Percentiles rank a stretch among this genome's conserved stretches.
Conservation (phyloP, 2,113 vertebrate species). For the Oxyruncus cristatus region DNA sequence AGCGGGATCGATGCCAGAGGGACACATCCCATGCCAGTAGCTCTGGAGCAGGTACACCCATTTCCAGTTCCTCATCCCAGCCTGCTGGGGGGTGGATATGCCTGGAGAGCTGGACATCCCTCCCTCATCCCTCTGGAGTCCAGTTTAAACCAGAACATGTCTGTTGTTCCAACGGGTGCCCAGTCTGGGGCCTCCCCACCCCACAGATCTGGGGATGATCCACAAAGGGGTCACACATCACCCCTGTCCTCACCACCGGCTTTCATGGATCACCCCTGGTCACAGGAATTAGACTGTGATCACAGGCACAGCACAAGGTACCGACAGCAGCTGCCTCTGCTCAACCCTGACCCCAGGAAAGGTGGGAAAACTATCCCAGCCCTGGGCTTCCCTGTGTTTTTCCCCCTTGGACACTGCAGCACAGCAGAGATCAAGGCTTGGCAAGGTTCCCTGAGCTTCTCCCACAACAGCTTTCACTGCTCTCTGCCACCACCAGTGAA, state of each 20-base stretch:
- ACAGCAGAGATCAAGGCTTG: neutral
- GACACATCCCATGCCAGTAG: neutral
- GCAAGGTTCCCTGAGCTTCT: neutral
- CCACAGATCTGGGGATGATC: accelerated
- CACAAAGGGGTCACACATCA: accelerated
- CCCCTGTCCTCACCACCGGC: neutral
- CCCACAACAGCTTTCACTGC: accelerated
- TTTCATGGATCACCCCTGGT: neutral
- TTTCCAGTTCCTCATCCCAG: neutral
- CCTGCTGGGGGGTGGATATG: neutral
- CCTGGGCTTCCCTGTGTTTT: neutral
- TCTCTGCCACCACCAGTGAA: accelerated
- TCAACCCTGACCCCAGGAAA: neutral
- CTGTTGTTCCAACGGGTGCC: neutral
- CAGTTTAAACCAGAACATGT: neutral
- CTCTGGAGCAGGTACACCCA: neutral
- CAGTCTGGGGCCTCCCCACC: neutral
- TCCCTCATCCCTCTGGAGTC: neutral
- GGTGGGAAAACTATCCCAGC: neutral
- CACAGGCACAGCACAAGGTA: neutral
- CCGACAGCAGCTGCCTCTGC: neutral
- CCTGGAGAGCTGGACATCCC: neutral
- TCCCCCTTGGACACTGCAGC: accelerated
- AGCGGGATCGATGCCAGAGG: neutral
- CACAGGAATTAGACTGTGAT: neutral